Evolutionary conservation across 2,113 vertebrate genomes (phyloP).

Genomic region (Thalassoma bifasciatum): DNA sequence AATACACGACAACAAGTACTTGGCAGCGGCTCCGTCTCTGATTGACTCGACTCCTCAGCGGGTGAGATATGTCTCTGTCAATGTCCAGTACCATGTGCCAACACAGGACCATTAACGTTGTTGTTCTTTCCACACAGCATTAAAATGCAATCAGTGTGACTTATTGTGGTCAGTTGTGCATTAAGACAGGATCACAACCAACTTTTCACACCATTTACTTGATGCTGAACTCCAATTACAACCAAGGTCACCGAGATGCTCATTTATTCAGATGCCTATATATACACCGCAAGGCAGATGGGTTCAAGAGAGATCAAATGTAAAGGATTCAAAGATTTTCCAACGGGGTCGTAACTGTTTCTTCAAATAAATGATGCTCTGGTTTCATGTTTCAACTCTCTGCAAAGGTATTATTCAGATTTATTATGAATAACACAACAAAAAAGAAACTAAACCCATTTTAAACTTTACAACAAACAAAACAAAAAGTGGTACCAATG

Average conservation of each 20-base stretch:
- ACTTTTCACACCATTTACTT: slow-evolving; percentile 72
- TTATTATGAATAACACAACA: no score
- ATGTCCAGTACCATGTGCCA: slow-evolving; percentile 45
- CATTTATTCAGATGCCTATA: slow-evolving; percentile 40
- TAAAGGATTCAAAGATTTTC: background rate
- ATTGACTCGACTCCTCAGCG: slow-evolving; percentile 73
- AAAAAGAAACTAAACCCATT: no score
- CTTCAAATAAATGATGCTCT: background rate
- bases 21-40: slow-evolving; percentile 64
- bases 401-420: no score
- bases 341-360: background rate
- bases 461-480: no score
- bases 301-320: background rate
- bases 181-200: slow-evolving; percentile 62
- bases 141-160: slow-evolving; percentile 77
- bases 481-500: no score
- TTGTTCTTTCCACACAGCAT: slow-evolving; percentile 67
- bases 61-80: slow-evolving; percentile 77
- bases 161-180: slow-evolving; percentile 70
- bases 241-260: slow-evolving; percentile 53
- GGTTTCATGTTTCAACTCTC: background rate
- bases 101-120: slow-evolving; percentile 63
- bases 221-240: slow-evolving; percentile 65
- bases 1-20: slow-evolving; percentile 56
- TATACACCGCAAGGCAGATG: background rate